A percentile compares a stretch with the other conserved stretches of the same genome.
phyloP scores from a whole-genome alignment of 2,797 vertebrate species.

The Loris lydekkerianus region DNA sequence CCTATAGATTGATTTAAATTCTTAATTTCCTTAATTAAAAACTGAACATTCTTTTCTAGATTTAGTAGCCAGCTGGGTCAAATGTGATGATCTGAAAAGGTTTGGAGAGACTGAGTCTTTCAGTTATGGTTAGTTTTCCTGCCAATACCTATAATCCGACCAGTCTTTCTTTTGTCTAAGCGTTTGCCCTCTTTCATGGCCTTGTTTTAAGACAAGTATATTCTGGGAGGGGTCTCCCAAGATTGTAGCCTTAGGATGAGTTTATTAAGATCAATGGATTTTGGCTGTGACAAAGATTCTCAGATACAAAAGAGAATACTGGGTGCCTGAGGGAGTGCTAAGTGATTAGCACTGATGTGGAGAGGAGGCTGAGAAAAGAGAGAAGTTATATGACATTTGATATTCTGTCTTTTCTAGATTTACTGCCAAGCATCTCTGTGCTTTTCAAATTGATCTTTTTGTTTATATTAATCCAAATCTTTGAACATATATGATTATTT shows the following conservation, averaged over 20 bases:
- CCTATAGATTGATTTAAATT: conserved; percentile 1
- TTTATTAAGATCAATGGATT: conserved; percentile 57
- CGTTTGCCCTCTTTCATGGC: not conserved
- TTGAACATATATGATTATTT: conserved; percentile 52
- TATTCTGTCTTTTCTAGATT: conserved; percentile 23
- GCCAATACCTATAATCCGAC: not conserved
- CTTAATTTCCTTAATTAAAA: conserved; percentile 48
- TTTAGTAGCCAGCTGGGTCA: not conserved
- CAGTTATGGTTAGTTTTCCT: conserved; percentile 6
- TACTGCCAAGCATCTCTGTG: not conserved
- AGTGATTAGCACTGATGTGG: conserved; percentile 17
- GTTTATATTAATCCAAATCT: conserved; percentile 24
- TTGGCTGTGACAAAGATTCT: conserved; percentile 53
- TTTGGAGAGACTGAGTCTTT: not conserved
- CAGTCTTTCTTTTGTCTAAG: conserved; percentile 16
- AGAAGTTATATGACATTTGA: conserved; percentile 23
- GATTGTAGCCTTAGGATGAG: conserved; percentile 38
- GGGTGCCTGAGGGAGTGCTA: conserved; percentile 32
- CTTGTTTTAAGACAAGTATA: conserved; percentile 60
- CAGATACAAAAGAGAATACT: conserved; percentile 46
- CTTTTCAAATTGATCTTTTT: conserved; percentile 48
- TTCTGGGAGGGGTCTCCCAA: conserved; percentile 51
- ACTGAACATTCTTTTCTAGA: conserved; percentile 16
- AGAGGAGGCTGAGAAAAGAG: not conserved
- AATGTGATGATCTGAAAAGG: conserved; percentile 32